These are phyloP conservation scores for Neoitamus cyanurus DNA, from an alignment of 2,888 invertebrate species.

Conservation along the genomic window DNA sequence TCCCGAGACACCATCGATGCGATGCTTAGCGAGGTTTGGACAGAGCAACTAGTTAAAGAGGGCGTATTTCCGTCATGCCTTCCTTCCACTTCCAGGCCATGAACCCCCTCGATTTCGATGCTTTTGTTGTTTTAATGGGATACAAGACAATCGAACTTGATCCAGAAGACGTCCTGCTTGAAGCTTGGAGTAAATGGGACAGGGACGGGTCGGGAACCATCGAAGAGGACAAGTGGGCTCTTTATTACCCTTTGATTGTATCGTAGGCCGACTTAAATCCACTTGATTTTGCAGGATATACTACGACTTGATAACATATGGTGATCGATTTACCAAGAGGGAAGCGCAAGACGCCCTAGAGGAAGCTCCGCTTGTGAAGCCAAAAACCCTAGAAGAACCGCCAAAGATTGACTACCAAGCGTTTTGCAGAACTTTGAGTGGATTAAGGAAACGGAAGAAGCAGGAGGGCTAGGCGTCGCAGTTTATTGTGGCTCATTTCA, in stretches of 20 bases:
- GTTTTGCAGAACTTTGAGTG: conserved; percentile 72
- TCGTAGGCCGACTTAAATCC: background rate
- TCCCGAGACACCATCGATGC: conserved; percentile 71
- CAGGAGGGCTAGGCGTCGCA: conserved; percentile 8
- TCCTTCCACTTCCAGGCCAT: conserved; percentile 60
- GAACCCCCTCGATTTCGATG: conserved; percentile 73
- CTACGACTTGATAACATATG: conserved; percentile 74
- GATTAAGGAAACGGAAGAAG: conserved; percentile 68
- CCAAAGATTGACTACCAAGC: conserved; percentile 75
- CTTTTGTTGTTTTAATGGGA: conserved; percentile 73
- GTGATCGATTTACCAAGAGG: conserved; percentile 72
- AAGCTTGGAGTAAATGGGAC: conserved; percentile 75
- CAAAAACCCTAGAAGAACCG: conserved; percentile 65
- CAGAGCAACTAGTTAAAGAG: conserved; percentile 36
- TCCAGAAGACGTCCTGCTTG: conserved; percentile 73
- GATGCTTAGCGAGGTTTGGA: conserved; percentile 72
- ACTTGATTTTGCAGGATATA: conserved; percentile 68
- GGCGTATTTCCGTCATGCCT: background rate
- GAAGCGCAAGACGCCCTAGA: conserved; percentile 74
- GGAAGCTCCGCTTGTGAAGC: conserved; percentile 71
- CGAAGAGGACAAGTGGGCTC: conserved; percentile 70
- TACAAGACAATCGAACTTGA: conserved; percentile 73
- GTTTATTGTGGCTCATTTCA: background rate
- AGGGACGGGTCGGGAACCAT: conserved; percentile 72
- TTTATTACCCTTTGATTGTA: background rate